A percentile compares a stretch with the other conserved stretches of the same genome.
Evolutionary conservation across 2,888 invertebrate genomes (phyloP).

Genomic region (Cerastoderma edule): DNA sequence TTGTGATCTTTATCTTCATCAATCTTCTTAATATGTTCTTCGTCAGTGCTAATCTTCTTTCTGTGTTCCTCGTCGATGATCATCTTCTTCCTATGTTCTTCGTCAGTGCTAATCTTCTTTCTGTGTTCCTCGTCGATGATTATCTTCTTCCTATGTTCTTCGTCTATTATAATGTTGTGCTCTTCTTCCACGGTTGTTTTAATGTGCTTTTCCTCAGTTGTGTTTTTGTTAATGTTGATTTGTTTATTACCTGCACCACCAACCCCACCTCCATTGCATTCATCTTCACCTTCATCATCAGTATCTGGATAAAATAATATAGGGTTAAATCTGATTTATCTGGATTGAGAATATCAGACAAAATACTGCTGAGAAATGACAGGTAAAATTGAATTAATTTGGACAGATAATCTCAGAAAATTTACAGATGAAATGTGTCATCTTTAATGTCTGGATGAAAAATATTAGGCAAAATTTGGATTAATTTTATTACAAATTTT

Average conservation of each 20-base stretch:
- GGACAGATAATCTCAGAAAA: not conserved
- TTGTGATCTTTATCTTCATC: not conserved
- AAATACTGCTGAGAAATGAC: not conserved
- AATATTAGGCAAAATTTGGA: not conserved
- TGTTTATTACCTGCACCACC: conserved; percentile 23
- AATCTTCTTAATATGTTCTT: conserved; percentile 25
- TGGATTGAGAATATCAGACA: not conserved
- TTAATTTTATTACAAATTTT: not conserved
- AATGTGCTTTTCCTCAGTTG: no score
- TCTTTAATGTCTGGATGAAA: not conserved
- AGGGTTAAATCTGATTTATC: not conserved
- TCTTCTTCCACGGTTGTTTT: conserved; percentile 19
- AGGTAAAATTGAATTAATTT: no score
- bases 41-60: conserved; percentile 18
- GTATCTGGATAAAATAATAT: conserved; percentile 34
- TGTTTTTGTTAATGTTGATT: conserved; percentile 29
- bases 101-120: conserved; percentile 26
- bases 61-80: conserved; percentile 7
- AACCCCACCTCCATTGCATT: conserved; percentile 12
- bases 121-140: conserved; percentile 7
- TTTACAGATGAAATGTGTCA: not conserved
- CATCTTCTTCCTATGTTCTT: conserved; percentile 27
- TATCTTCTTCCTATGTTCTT: not conserved
- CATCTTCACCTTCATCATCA: conserved; percentile 48
- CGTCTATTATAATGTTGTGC: conserved; percentile 10